phyloP scores from a whole-genome alignment of 2,113 vertebrate genomes.

The Seriola aureovittata region DNA sequence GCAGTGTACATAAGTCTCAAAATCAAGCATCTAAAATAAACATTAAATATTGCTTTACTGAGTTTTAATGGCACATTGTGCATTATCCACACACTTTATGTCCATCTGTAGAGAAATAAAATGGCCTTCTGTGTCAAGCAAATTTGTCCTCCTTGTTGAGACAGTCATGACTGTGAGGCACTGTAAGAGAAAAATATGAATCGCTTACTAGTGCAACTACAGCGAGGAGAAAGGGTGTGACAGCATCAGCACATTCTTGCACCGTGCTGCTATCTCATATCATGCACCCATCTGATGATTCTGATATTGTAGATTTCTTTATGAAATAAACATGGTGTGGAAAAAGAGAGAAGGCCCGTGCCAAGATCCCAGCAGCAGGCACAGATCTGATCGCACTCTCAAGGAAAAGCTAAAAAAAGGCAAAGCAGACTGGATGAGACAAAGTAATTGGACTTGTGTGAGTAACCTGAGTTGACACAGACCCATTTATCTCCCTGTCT shows the following conservation, averaged over 20 bases:
- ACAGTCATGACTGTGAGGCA: conserved; percentile 48
- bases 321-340: conserved; percentile 71
- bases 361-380: conserved; percentile 29
- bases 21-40: not conserved
- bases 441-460: conserved; percentile 65
- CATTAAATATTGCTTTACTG: not conserved
- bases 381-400: conserved; percentile 59
- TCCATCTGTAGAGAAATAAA: conserved; percentile 36
- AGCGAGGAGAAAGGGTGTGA: conserved; percentile 50
- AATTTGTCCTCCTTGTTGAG: conserved; percentile 46
- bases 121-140: conserved; percentile 42
- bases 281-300: conserved; percentile 63
- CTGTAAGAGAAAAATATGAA: conserved; percentile 63
- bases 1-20: not conserved
- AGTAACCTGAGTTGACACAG: conserved; percentile 64
- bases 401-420: conserved; percentile 32
- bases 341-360: conserved; percentile 4
- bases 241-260: conserved; percentile 72
- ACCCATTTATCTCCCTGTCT: conserved; percentile 71
- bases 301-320: conserved; percentile 69
- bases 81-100: conserved; percentile 17
- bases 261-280: conserved; percentile 62
- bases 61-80: not conserved
- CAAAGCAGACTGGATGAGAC: conserved; percentile 51
- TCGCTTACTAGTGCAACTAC: conserved; percentile 57